Conservation (phyloP, 2,888 invertebrate species). For the Lasioglossum oenotherae region DNA sequence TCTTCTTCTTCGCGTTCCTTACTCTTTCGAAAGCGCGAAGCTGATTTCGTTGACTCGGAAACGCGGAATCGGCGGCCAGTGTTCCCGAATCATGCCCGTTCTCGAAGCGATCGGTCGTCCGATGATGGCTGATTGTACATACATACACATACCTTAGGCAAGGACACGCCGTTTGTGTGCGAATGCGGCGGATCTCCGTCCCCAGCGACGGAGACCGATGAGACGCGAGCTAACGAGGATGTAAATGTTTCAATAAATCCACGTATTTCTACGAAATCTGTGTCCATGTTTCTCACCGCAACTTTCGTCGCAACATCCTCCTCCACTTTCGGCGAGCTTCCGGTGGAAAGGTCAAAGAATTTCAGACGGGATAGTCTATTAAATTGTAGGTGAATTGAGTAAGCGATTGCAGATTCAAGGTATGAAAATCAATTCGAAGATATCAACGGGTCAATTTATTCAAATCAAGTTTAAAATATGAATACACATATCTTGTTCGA, state of each 20-base stretch:
- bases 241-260: constrained; percentile 84
- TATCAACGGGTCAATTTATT: too few relatives aligned
- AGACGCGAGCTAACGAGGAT: constrained; percentile 73
- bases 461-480: too few relatives aligned
- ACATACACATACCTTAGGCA: not conserved
- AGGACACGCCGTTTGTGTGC: constrained; percentile 1
- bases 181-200: constrained; percentile 5
- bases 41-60: not conserved
- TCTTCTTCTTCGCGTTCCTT: not conserved
- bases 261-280: constrained; percentile 82
- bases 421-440: too few relatives aligned
- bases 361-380: too few relatives aligned
- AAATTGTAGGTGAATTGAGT: too few relatives aligned
- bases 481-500: too few relatives aligned
- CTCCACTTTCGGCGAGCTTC: too few relatives aligned
- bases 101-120: constrained; percentile 27
- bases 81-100: constrained; percentile 16
- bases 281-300: not conserved
- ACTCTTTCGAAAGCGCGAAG: constrained; percentile 1
- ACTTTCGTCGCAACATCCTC: not conserved
- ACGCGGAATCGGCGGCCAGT: constrained; percentile 24
- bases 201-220: constrained; percentile 18
- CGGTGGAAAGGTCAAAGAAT: too few relatives aligned
- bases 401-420: too few relatives aligned
- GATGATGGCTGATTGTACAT: constrained; percentile 24